These are phyloP conservation scores for Mormyrops attenuatus DNA, from an alignment of 2,797 vertebrate genomes.

Conservation along the genomic window DNA sequence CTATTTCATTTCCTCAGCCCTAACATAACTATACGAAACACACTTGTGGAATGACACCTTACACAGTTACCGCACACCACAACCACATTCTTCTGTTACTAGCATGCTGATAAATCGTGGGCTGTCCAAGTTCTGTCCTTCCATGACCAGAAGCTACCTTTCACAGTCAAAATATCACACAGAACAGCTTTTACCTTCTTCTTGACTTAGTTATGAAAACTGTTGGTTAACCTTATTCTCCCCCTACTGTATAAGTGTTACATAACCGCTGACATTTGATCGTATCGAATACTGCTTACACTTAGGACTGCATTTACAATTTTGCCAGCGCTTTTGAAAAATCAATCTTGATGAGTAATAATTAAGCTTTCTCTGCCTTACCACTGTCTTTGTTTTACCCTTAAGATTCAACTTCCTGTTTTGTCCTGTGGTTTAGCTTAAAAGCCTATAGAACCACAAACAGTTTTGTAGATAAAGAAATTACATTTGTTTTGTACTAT, in stretches of 20 bases:
- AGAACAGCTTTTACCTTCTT: not conserved
- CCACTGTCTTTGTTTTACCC: not conserved
- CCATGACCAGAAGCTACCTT: not conserved
- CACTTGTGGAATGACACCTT: not conserved
- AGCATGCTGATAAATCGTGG: not conserved
- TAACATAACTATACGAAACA: not conserved
- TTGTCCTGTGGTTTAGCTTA: not conserved
- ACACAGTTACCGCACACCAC: not conserved
- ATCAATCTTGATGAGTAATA: not conserved
- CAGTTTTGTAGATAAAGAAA: not conserved
- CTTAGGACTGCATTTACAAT: not conserved
- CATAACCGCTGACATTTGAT: not conserved
- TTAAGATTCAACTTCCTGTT: not conserved
- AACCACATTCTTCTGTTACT: not conserved
- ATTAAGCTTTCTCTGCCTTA: not conserved
- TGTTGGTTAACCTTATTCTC: not conserved
- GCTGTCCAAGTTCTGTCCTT: not conserved
- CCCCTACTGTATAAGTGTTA: not conserved
- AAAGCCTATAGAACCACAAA: not conserved
- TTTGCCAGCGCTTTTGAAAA: not conserved
- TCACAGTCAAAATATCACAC: not conserved
- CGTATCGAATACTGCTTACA: not conserved
- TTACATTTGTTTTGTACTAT: not conserved
- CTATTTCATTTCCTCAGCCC: not conserved
- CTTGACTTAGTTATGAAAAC: too few relatives aligned